phyloP scores from a whole-genome alignment of 1,140 invertebrate genomes.

The Drosophila rhopaloa region DNA sequence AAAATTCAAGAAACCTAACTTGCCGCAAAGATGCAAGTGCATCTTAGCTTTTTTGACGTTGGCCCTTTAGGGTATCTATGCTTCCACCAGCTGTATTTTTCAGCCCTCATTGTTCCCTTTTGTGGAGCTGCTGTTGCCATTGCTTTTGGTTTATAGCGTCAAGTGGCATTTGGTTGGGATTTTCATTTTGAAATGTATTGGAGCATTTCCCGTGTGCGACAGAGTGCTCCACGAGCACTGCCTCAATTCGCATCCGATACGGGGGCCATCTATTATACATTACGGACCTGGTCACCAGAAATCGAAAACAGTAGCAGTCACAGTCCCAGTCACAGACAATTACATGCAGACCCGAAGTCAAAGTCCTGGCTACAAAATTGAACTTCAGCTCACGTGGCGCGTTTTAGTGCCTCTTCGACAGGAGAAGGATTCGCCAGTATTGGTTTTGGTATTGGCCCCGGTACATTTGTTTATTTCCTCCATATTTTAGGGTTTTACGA shows the following conservation, averaged over 20 bases:
- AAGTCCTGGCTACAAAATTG: conserved; percentile 55
- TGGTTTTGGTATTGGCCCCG: conserved; percentile 49
- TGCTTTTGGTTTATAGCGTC: conserved; percentile 79
- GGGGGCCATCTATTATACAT: conserved; percentile 77
- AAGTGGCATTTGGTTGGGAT: conserved; percentile 81
- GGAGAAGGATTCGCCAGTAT: conserved; percentile 27
- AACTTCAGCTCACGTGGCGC: conserved; percentile 79
- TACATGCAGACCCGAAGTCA: conserved; percentile 61
- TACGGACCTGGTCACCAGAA: conserved; percentile 51
- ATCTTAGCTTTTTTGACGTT: neutral
- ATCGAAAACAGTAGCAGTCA: conserved; percentile 21
- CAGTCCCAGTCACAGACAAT: conserved; percentile 71
- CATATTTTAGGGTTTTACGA: conserved; percentile 81
- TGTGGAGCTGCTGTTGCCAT: conserved; percentile 26
- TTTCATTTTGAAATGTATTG: conserved; percentile 79
- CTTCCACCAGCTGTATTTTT: neutral
- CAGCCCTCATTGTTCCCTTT: conserved; percentile 10
- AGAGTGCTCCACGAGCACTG: conserved; percentile 44
- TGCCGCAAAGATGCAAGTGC: neutral
- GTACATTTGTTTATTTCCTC: conserved; percentile 82
- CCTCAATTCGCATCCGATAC: conserved; percentile 74
- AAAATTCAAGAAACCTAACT: too few species aligned
- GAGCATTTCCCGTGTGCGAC: conserved; percentile 40
- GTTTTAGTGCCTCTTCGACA: conserved; percentile 68
- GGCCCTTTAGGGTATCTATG: conserved; percentile 17